Conservation (phyloP, 2,888 invertebrate genomes). For the Pecten maximus region DNA sequence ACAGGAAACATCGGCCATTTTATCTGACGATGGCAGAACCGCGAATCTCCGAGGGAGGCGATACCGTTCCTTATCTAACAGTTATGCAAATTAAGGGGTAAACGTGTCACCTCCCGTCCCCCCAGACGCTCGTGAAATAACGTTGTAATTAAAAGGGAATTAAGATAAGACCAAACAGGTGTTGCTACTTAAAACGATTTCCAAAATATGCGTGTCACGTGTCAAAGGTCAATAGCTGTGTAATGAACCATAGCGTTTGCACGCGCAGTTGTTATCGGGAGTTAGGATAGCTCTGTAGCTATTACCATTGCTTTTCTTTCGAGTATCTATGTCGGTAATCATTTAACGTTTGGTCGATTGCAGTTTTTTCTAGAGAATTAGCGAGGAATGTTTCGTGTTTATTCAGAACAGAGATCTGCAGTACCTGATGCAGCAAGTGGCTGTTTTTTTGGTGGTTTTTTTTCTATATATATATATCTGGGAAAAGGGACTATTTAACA, state of each 20-base stretch:
- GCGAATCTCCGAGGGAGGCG: slow-evolving; percentile 26
- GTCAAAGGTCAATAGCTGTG: slow-evolving; percentile 32
- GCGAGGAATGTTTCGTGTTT: not conserved
- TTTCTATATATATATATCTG: too few relatives aligned
- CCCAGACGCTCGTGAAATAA: slow-evolving; percentile 41
- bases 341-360: not conserved
- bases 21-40: not conserved
- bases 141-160: slow-evolving; percentile 50
- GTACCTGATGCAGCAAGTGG: not conserved
- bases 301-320: not conserved
- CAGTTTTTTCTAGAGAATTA: not conserved
- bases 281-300: not conserved
- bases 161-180: slow-evolving; percentile 51
- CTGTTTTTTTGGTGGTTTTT: not conserved
- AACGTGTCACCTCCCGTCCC: not conserved
- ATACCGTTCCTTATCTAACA: not conserved
- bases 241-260: slow-evolving; percentile 17
- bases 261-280: slow-evolving; percentile 18
- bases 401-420: not conserved
- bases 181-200: slow-evolving; percentile 42
- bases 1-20: slow-evolving; percentile 20
- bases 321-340: not conserved
- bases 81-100: slow-evolving; percentile 12
- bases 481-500: not conserved
- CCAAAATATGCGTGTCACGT: slow-evolving; percentile 16